Evolutionary conservation across 2,888 invertebrate genomes (phyloP).

Genomic region (Tiliacea citrago): DNA sequence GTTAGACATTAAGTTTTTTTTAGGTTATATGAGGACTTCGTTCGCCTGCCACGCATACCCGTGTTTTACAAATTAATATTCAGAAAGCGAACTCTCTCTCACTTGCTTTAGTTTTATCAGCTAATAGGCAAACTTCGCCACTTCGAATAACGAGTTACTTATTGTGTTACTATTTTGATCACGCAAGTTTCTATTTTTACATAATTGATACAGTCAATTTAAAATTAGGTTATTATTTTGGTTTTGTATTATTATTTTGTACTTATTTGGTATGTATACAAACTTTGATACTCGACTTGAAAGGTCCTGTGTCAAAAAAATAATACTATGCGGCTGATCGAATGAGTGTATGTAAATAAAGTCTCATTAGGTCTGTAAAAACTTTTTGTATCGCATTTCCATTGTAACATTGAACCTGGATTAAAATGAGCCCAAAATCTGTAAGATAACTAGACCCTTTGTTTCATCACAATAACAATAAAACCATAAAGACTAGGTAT

Average conservation of each 20-base stretch:
- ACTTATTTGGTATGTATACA: constrained; percentile 13
- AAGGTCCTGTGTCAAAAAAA: background rate
- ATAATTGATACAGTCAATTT: constrained; percentile 30
- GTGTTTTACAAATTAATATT: constrained; percentile 14
- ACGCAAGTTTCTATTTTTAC: constrained; percentile 38
- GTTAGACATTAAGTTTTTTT: background rate
- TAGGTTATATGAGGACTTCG: background rate
- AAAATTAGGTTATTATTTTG: constrained; percentile 21
- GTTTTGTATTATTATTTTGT: constrained; percentile 10
- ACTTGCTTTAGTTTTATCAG: constrained; percentile 41
- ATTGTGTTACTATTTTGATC: constrained; percentile 32
- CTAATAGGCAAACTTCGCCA: constrained; percentile 38
- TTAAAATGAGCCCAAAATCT: constrained; percentile 18
- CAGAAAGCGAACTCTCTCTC: constrained; percentile 11
- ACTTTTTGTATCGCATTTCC: constrained; percentile 6
- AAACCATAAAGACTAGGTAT: background rate
- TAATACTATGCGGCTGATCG: background rate
- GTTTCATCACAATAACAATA: constrained; percentile 23
- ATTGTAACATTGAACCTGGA: constrained; percentile 5
- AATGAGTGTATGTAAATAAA: constrained; percentile 13
- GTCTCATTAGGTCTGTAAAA: constrained; percentile 14
- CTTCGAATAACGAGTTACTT: constrained; percentile 31
- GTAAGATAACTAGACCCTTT: constrained; percentile 21
- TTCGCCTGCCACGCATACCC: background rate
- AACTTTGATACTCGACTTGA: constrained; percentile 14